These are phyloP conservation scores for Cirrhinus molitorella DNA, from an alignment of 2,797 vertebrate genomes.

Conservation along the genomic window DNA sequence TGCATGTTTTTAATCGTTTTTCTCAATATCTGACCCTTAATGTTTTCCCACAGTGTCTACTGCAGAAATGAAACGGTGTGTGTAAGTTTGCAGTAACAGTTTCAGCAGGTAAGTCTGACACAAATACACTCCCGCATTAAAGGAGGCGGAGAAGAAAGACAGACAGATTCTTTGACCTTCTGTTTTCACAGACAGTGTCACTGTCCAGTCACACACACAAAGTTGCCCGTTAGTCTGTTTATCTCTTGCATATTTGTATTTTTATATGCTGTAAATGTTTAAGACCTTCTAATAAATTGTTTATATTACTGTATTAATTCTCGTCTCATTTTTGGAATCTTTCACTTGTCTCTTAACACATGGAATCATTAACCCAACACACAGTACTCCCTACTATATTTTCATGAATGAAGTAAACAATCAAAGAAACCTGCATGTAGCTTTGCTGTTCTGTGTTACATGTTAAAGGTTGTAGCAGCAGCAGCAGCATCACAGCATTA, in stretches of 20 bases:
- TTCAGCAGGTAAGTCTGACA: constrained; percentile 56
- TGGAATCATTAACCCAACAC: background rate
- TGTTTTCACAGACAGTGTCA: background rate
- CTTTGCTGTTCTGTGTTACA: constrained; percentile 19
- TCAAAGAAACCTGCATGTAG: background rate
- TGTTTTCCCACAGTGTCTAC: background rate
- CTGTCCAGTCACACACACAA: constrained; percentile 20
- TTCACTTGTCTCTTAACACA: background rate
- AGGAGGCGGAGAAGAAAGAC: constrained; percentile 9
- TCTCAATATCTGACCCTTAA: background rate
- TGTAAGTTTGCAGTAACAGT: constrained; percentile 19
- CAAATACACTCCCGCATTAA: constrained; percentile 38
- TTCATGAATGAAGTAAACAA: background rate
- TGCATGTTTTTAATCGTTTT: background rate
- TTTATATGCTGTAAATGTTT: constrained; percentile 3
- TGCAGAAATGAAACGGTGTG: constrained; percentile 26
- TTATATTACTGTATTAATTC: background rate
- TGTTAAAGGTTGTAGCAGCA: constrained; percentile 1
- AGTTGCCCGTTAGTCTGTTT: background rate
- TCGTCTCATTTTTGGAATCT: background rate
- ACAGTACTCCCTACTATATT: background rate
- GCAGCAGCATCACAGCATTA: constrained; percentile 55
- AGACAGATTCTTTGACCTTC: constrained; percentile 3
- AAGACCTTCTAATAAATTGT: constrained; percentile 13
- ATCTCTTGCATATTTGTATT: background rate